These are phyloP conservation scores for Holotrichia oblita DNA, from an alignment of 1,140 invertebrate species.

Conservation along the genomic window DNA sequence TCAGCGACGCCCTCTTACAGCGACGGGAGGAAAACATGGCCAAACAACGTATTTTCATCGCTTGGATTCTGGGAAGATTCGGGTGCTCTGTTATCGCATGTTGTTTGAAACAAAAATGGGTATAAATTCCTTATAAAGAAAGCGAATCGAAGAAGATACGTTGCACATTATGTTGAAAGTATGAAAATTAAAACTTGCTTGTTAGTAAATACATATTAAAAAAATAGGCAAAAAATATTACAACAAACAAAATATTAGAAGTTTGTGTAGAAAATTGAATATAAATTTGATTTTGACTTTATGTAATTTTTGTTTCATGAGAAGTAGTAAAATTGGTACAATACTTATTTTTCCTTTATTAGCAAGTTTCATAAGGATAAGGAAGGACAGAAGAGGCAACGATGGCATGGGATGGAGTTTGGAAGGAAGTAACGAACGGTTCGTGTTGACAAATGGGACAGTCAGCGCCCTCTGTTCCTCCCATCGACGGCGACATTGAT, in stretches of 20 bases:
- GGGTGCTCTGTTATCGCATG: not conserved
- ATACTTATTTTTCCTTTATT: not conserved
- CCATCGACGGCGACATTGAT: slow-evolving; percentile 52
- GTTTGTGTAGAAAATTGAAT: no score
- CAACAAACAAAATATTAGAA: no score
- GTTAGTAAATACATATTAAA: no score
- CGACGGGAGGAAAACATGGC: not conserved
- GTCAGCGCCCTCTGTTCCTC: slow-evolving; percentile 15
- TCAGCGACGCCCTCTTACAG: slow-evolving; percentile 22
- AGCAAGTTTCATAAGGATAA: not conserved
- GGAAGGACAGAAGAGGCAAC: not conserved
- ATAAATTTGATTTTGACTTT: no score
- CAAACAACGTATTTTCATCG: slow-evolving; percentile 7
- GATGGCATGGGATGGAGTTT: not conserved
- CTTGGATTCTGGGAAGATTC: not conserved
- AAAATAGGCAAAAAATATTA: no score
- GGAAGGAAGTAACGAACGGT: slow-evolving; percentile 12
- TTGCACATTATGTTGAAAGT: no score
- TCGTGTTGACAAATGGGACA: slow-evolving; percentile 27
- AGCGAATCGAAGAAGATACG: not conserved
- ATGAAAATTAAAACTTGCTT: no score
- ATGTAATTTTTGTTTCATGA: not conserved
- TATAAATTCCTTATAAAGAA: not conserved
- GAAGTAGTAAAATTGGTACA: not conserved
- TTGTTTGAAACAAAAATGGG: not conserved